A percentile compares a stretch with the other conserved stretches of the same genome.
These are phyloP conservation scores for Ophion slaviceki DNA, from an alignment of 2,888 invertebrate genomes.

Conservation along the genomic window DNA sequence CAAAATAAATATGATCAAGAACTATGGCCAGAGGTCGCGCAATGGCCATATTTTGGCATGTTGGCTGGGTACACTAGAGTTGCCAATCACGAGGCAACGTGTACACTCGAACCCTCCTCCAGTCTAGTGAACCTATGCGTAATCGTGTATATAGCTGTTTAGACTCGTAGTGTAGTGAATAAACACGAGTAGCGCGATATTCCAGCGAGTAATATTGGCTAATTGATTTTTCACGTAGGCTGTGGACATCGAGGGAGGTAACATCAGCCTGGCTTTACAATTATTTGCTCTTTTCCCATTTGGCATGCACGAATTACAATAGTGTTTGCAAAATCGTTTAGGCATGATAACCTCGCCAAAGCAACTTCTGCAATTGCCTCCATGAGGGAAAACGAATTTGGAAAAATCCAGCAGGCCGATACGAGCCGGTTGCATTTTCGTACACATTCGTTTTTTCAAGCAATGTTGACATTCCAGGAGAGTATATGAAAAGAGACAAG, in stretches of 20 bases:
- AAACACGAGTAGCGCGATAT: background rate
- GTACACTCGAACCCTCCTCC: background rate
- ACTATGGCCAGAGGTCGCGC: background rate
- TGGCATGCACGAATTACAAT: background rate
- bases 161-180: background rate
- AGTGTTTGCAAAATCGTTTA: background rate
- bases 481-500: no score
- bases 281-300: background rate
- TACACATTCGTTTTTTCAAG: no score
- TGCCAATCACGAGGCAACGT: background rate
- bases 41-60: background rate
- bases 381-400: background rate
- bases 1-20: background rate
- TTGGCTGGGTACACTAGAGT: background rate
- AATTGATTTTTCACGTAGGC: background rate
- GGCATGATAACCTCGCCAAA: background rate
- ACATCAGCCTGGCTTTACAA: background rate
- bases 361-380: background rate
- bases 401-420: background rate
- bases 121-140: background rate
- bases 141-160: background rate
- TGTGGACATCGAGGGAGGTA: background rate
- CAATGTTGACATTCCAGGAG: no score
- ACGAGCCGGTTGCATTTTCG: background rate
- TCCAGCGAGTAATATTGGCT: background rate